Evolutionary conservation across 2,113 vertebrate species (phyloP), one percentile per base, ranked within the genome.

Genomic region (Oryzias javanicus): DNA sequence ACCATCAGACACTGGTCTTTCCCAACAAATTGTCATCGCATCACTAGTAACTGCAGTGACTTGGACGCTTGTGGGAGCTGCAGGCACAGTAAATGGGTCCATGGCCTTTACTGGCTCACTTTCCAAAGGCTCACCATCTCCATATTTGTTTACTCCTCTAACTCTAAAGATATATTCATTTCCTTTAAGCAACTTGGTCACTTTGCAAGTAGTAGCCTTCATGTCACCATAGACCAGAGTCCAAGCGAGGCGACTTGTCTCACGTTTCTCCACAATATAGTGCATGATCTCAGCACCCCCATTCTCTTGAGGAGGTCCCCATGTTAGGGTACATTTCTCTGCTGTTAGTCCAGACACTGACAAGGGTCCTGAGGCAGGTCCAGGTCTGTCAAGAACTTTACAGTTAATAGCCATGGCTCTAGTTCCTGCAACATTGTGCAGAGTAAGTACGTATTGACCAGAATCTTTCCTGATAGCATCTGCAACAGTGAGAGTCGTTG

Each of bases 81-180:
- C 91, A 74, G 97, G 88, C 63, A 95, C 78, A 50, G 95, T 98
- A 89, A 95, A 99, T 77, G 96, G 95, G 87, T 98, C 94, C 46
- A 93, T 49, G 47, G 97, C 97, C 79, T 94, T 98, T 62, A 86
- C 70, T 49, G 97, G 88, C 69, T 94, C 82, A 82, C 97, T 98
- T 80, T 99, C 97, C 42, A 98, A 80, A 69, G 93, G 45, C 76
- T 99, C 97, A 51, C 97, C 97, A 55, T 93, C 91, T 3, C 97
- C 97, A 0, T 98, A 97, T 82, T 98, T 99, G 82, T 98, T 98
- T 74, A 99, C 93, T 79, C 91, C 96, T 48, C 93, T 92, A 42
- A 98, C 96, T 91, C 97, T 95, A 74, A 99, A 98, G 76, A 99
- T 93, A 71, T 99, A 99, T 67, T 99, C 97, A 78, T 99, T 99